Evolutionary conservation across 2,888 invertebrate species (phyloP).

Genomic region (Therioaphis trifolii): DNA sequence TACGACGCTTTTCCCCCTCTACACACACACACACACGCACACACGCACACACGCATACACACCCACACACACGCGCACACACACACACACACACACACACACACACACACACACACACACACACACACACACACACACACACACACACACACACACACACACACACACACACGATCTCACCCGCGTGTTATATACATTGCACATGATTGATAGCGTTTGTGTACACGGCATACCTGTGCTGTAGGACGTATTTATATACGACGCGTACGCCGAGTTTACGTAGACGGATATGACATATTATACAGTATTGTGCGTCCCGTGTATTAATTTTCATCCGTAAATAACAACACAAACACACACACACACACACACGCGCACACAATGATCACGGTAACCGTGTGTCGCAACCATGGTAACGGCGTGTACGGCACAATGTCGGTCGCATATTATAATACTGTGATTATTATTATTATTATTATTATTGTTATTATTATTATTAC

Average conservation of each 20-base stretch:
- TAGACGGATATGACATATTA: not conserved
- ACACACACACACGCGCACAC: too few relatives aligned
- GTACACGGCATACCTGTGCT: too few relatives aligned
- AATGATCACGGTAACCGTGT: constrained; percentile 6
- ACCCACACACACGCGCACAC: too few relatives aligned
- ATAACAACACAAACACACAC: constrained; percentile 25
- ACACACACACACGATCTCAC: too few relatives aligned
- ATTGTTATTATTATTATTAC: not conserved
- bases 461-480: too few relatives aligned
- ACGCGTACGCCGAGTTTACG: not conserved
- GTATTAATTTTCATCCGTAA: constrained; percentile 32
- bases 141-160: not conserved
- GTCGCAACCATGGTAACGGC: not conserved
- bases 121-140: not conserved
- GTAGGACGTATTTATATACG: too few relatives aligned
- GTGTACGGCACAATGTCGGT: too few relatives aligned
- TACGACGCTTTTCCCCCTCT: too few relatives aligned
- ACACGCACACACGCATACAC: too few relatives aligned
- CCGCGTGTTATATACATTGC: not conserved
- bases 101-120: too few relatives aligned
- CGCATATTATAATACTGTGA: constrained; percentile 5
- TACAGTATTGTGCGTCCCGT: not conserved
- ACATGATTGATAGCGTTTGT: not conserved
- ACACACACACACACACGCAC: too few relatives aligned
- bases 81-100: not conserved